Evolutionary conservation across 2,888 invertebrate genomes (phyloP).

Genomic region (Theretra japonica): DNA sequence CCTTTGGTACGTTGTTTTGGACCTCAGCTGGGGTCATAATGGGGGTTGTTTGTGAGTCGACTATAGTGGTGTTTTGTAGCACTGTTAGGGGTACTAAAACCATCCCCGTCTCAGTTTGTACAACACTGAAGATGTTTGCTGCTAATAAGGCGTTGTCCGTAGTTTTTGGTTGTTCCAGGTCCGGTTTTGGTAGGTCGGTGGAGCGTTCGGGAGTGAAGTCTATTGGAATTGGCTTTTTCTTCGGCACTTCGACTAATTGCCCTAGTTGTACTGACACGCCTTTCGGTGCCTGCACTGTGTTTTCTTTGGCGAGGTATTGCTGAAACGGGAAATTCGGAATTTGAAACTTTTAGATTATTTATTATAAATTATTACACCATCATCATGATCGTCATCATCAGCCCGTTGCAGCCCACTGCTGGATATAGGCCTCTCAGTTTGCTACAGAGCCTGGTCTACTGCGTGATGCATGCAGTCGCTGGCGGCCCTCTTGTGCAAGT

Average conservation of each 20-base stretch:
- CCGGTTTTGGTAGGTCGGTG: conserved; percentile 20
- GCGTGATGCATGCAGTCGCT: too few relatives aligned
- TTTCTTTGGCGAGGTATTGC: conserved; percentile 32
- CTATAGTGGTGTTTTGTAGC: conserved; percentile 45
- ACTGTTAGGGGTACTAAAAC: conserved; percentile 55
- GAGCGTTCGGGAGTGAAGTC: conserved; percentile 56
- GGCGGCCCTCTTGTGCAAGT: too few relatives aligned
- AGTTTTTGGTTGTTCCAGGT: conserved; percentile 39
- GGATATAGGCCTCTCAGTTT: too few relatives aligned
- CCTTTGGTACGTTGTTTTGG: neutral
- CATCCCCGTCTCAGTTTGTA: conserved; percentile 56
- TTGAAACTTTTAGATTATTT: neutral
- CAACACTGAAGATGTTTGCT: conserved; percentile 50
- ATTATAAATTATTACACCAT: too few relatives aligned
- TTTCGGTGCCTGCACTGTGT: conserved; percentile 37
- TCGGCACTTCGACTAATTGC: conserved; percentile 34
- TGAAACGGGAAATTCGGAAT: conserved; percentile 34
- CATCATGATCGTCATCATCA: too few relatives aligned
- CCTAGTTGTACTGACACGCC: conserved; percentile 59
- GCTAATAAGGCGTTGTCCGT: conserved; percentile 22
- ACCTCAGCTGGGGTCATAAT: conserved; percentile 43
- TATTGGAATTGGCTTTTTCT: conserved; percentile 60
- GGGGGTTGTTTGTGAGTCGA: conserved; percentile 43
- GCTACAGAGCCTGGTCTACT: too few relatives aligned
- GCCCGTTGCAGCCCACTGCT: too few relatives aligned